These are phyloP conservation scores for Torymus auratus DNA, from an alignment of 2,888 invertebrate species.

Conservation along the genomic window DNA sequence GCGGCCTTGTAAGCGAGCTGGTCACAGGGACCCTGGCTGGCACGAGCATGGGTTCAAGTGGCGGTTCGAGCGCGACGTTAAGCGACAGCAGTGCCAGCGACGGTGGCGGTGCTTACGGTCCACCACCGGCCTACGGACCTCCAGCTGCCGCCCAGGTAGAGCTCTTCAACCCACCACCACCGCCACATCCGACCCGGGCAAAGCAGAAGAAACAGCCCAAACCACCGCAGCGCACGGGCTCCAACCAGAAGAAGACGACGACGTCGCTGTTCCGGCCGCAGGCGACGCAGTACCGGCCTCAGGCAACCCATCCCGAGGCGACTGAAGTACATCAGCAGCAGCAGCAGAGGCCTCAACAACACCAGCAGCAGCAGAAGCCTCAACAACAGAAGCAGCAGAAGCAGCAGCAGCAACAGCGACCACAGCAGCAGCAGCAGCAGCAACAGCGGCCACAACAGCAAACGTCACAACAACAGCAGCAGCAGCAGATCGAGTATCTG, in stretches of 20 bases:
- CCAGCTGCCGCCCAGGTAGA: neutral
- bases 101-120: neutral
- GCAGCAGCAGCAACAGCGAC: no score
- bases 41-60: constrained; percentile 70
- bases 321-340: no score
- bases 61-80: constrained; percentile 56
- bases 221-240: no score
- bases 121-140: constrained; percentile 10
- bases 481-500: neutral
- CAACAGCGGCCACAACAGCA: neutral
- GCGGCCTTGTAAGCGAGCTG: constrained; percentile 68
- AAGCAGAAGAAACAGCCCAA: no score
- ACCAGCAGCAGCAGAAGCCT: no score
- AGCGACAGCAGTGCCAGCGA: neutral
- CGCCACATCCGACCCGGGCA: no score
- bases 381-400: no score
- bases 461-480: neutral
- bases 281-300: no score
- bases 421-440: neutral
- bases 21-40: constrained; percentile 71
- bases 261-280: no score
- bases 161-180: constrained; percentile 16
- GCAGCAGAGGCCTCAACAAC: no score
- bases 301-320: no score
- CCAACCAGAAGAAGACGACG: no score